phyloP scores from a whole-genome alignment of 2,888 invertebrate species.

The Serripes groenlandicus region DNA sequence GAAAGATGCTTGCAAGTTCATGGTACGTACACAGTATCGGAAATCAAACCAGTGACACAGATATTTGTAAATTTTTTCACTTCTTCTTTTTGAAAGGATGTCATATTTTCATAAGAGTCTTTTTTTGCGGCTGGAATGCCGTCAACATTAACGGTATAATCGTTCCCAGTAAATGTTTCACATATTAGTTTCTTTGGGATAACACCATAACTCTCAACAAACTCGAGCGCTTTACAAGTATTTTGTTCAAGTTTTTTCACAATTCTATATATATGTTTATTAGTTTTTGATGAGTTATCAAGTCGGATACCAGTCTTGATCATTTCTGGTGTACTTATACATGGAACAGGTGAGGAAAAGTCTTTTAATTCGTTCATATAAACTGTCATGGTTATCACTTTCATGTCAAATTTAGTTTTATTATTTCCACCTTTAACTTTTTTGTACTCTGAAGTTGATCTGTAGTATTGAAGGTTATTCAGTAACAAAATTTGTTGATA shows the following conservation, averaged over 20 bases:
- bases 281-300: conserved; percentile 6
- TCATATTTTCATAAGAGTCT: too few relatives aligned
- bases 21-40: not conserved
- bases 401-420: not conserved
- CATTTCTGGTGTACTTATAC: too few relatives aligned
- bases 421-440: not conserved
- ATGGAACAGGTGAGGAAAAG: too few relatives aligned
- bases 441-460: not conserved
- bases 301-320: not conserved
- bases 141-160: not conserved
- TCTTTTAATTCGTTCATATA: not conserved
- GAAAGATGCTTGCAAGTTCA: not conserved
- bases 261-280: too few relatives aligned
- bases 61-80: too few relatives aligned
- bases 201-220: not conserved
- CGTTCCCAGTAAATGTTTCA: not conserved
- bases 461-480: not conserved
- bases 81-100: too few relatives aligned
- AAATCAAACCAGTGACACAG: not conserved
- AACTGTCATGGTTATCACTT: not conserved
- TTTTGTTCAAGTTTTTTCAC: not conserved
- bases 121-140: not conserved
- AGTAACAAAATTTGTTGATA: too few relatives aligned
- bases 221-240: not conserved
- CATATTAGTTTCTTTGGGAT: not conserved